Evolutionary conservation across 2,797 vertebrate species (phyloP), one percentile per base, ranked within the genome.

Genomic region (Antennarius maculatus): DNA sequence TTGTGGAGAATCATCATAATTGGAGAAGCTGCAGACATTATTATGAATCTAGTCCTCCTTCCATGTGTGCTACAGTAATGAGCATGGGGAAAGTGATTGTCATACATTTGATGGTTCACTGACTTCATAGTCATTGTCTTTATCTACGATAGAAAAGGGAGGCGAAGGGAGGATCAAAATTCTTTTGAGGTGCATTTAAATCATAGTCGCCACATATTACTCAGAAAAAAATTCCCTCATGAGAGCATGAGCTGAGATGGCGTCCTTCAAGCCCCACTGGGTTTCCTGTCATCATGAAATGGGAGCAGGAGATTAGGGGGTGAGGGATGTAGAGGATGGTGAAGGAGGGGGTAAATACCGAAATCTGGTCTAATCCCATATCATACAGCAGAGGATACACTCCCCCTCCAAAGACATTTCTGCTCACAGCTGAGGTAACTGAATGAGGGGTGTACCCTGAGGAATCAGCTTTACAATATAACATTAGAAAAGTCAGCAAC

Each of bases 191-290:
- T 89, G 84, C 85, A 89, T 92, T 93, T 91, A 91, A 91, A 91
- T 88, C 86, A 89, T 76, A 67, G 77, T 86, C 84, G 76, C 76
- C 75, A 77, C 79, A 83, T 87, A 89, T 90, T 86, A 88, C 82
- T 82, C 69, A 54, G 77, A 87, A 86, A 87, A 86, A 63, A 79
- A 90, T 86, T 89, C 79, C 79, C 86, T 81, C 84, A 81, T 71
- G 86, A 85, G 87, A 85, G 78, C 52, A 71, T 53, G 81, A 88
- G 83, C 75, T 74, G 88, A 87, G 81, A 87, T 88, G 87, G 81
- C 67, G 90, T 92, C 92, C 92, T 93, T 93, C 92, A 93, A 91
- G 92, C 88, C 88, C 89, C 56, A 75, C 88, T 90, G 86, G 88
- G 79, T 89, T 86, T 86, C 73, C 85, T 87, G 87, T 91, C 90